Evolutionary conservation across 2,797 vertebrate species (phyloP), one percentile per base, ranked within the genome.

Genomic region (Sphenodon punctatus): DNA sequence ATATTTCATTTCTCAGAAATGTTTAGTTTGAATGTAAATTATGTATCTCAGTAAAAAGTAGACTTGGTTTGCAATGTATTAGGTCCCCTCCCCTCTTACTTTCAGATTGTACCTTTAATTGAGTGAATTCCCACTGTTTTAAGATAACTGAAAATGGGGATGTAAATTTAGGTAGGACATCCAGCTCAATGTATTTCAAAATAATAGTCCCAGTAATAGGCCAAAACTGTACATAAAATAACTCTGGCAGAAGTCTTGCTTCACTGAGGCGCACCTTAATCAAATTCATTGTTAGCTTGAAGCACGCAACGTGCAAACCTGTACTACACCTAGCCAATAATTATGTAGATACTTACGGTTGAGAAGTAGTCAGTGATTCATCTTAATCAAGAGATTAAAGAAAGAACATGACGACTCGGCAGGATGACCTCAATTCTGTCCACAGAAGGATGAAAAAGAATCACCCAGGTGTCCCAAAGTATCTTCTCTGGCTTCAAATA

Each of bases 1-100:
- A 78, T 34, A 30, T 41, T 88, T 85, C 17, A 16, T 32, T 78
- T 27, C 48, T 78, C 78, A 80, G 39, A 79, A 84, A 76, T 23
- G 71, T 22, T 45, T 70, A 32, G 32, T 7, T 59, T 30, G 30
- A 34, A 55, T 53, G 25, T 6, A 5, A 75, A 63, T 32, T 15
- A 9, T 22, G 7, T 55, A 27, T 39, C 23, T 67, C 20, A 9
- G 17, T n/a, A 76, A 36, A 55, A 87, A 69, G 75, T 10, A 34
- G 1, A 23, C 23, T 27, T 51, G 3, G n/a, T 63, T 74, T 60
- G 30, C 6, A 56, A 45, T 13, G 14, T 32, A 12, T 17, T n/a
- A 32, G 34, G 36, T 36, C 34, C 8, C 34, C 34, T 34, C 34
- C 36, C 34, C 8, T 34, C 8, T 34, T n/a, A n/a, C n/a, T n/a